phyloP scores from a whole-genome alignment of 1,140 invertebrate genomes.

The Phymastichus coffea region DNA sequence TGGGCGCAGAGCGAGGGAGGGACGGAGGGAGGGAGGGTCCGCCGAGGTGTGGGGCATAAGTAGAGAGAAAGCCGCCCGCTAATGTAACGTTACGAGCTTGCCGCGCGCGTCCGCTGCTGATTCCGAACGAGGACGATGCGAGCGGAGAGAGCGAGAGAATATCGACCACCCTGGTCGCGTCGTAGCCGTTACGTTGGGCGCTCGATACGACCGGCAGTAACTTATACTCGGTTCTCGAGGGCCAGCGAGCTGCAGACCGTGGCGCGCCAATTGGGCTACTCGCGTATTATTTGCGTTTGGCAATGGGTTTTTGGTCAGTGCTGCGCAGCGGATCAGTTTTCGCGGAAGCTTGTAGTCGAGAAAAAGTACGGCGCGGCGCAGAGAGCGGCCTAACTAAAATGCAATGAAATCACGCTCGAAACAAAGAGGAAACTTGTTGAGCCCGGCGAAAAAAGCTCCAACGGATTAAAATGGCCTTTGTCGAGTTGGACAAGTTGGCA shows the following conservation, averaged over 20 bases:
- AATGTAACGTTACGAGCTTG: conserved; percentile 1
- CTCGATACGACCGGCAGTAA: conserved; percentile 39
- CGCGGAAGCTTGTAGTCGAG: not conserved
- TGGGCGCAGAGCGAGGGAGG: not conserved
- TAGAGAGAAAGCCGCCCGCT: too few species aligned
- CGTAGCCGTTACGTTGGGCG: conserved; percentile 21
- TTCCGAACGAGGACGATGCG: too few species aligned
- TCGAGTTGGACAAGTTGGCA: too few species aligned
- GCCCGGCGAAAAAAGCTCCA: not conserved
- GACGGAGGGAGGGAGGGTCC: not conserved
- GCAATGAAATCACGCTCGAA: not conserved
- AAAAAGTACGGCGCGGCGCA: not conserved
- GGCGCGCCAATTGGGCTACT: conserved; percentile 25
- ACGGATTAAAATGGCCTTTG: not conserved
- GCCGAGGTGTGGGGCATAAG: too few species aligned
- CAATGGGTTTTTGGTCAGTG: not conserved
- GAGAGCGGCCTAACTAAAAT: not conserved
- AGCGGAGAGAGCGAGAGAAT: too few species aligned
- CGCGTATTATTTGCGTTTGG: conserved; percentile 30
- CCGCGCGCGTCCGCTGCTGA: not conserved
- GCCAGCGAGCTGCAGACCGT: conserved; percentile 28
- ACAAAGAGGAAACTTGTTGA: not conserved
- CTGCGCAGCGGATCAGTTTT: not conserved
- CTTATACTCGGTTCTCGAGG: conserved; percentile 39
- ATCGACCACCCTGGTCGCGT: conserved; percentile 7